These are phyloP conservation scores for Charina bottae DNA, from an alignment of 2,113 vertebrate species.

Conservation along the genomic window DNA sequence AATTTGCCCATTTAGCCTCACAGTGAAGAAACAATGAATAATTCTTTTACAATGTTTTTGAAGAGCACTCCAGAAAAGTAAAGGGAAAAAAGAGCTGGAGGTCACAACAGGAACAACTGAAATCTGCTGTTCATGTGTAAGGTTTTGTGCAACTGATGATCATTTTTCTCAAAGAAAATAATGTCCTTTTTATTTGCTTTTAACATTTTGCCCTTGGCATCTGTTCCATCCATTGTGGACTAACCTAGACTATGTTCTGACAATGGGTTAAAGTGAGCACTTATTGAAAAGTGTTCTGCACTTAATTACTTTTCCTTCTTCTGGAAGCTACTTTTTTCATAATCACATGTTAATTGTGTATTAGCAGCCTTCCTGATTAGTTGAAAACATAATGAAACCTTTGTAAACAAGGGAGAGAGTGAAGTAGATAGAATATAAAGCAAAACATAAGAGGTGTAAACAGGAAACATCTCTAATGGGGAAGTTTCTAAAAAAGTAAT, in stretches of 20 bases:
- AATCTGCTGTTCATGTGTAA: conserved; percentile 56
- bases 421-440: conserved; percentile 49
- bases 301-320: conserved; percentile 87
- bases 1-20: conserved; percentile 36
- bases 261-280: conserved; percentile 78
- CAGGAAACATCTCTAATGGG: conserved; percentile 51
- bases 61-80: conserved; percentile 58
- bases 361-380: conserved; percentile 85
- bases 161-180: conserved; percentile 78
- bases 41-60: conserved; percentile 48
- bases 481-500: conserved; percentile 14
- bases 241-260: conserved; percentile 75
- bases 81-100: conserved; percentile 46
- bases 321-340: conserved; percentile 83
- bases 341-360: conserved; percentile 87
- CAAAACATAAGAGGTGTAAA: conserved; percentile 56
- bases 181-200: conserved; percentile 77
- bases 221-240: conserved; percentile 80
- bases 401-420: conserved; percentile 82
- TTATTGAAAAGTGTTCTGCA: conserved; percentile 83
- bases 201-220: conserved; percentile 83
- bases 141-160: conserved; percentile 63
- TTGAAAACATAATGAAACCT: conserved; percentile 88
- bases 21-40: conserved; percentile 40
- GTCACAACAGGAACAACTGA: conserved; percentile 65